Conservation (phyloP, 2,113 vertebrate species). For the Callopanchax toddi region DNA sequence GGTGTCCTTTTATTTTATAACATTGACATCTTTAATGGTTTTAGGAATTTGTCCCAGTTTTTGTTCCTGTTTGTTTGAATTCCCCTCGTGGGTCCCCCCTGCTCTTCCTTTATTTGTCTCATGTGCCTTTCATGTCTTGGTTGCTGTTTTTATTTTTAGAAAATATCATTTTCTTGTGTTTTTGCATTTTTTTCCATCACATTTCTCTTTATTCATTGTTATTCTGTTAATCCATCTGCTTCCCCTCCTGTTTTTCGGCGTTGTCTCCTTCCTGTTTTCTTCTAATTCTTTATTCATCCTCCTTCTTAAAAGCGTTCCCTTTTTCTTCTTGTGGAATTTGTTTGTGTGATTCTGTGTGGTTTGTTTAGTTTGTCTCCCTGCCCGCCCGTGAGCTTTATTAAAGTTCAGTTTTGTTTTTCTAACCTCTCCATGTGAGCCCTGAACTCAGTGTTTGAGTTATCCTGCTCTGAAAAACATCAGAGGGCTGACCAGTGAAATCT, state of each 20-base stretch:
- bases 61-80: background rate
- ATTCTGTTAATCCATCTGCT: too few species aligned
- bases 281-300: background rate
- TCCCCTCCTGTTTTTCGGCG: background rate
- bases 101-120: too few species aligned
- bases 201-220: too few species aligned
- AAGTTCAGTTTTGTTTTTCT: conserved; percentile 4
- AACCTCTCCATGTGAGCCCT: conserved; percentile 4
- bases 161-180: too few species aligned
- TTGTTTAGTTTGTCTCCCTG: background rate
- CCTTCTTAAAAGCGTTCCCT: background rate
- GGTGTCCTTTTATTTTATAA: too few species aligned
- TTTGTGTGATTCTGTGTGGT: background rate
- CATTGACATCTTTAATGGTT: background rate
- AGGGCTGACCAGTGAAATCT: background rate
- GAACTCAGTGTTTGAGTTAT: background rate
- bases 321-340: background rate
- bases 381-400: background rate
- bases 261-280: background rate
- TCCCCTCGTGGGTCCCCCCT: background rate
- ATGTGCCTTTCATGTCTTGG: too few species aligned
- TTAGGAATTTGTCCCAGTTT: background rate
- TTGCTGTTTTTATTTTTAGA: too few species aligned
- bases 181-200: too few species aligned
- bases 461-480: background rate